Evolutionary conservation across 1,140 invertebrate species (phyloP).

Genomic region (Stratiolaelaps scimitus): DNA sequence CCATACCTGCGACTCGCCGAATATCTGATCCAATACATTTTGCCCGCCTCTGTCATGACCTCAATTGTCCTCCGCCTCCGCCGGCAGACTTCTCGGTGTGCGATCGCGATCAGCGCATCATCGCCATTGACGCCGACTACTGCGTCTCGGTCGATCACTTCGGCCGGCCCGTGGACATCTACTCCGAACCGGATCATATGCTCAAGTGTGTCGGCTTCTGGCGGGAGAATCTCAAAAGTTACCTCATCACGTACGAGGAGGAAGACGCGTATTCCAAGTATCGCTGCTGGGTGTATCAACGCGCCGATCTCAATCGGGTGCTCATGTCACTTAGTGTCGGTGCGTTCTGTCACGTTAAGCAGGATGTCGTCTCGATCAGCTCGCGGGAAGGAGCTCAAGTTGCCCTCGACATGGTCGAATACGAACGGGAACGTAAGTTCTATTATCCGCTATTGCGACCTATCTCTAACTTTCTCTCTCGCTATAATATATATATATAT

Average conservation of each 20-base stretch:
- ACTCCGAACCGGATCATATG: conserved; percentile 86
- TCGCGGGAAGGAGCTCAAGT: conserved; percentile 80
- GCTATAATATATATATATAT: conserved; percentile 30
- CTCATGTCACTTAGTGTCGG: conserved; percentile 79
- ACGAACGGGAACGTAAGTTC: conserved; percentile 72
- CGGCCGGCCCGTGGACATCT: conserved; percentile 80
- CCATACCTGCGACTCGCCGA: too few relatives aligned
- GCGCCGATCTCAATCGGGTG: conserved; percentile 77
- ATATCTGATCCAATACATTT: too few relatives aligned
- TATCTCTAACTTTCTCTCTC: conserved; percentile 3
- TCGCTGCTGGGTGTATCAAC: conserved; percentile 91
- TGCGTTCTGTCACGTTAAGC: conserved; percentile 73
- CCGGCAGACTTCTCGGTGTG: conserved; percentile 86
- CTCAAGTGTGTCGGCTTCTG: conserved; percentile 95
- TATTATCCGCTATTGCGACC: too few relatives aligned
- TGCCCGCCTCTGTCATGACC: too few relatives aligned
- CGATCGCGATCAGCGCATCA: conserved; percentile 80
- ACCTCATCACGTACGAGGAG: conserved; percentile 90
- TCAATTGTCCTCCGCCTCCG: too few relatives aligned
- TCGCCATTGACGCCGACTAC: conserved; percentile 83
- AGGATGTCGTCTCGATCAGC: conserved; percentile 75
- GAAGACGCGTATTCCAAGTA: conserved; percentile 89
- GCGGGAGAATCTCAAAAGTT: conserved; percentile 95
- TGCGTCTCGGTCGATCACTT: conserved; percentile 89
- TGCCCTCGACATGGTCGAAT: conserved; percentile 74